Conservation (phyloP, 2,113 vertebrate genomes). For the Myxocyprinus asiaticus region DNA sequence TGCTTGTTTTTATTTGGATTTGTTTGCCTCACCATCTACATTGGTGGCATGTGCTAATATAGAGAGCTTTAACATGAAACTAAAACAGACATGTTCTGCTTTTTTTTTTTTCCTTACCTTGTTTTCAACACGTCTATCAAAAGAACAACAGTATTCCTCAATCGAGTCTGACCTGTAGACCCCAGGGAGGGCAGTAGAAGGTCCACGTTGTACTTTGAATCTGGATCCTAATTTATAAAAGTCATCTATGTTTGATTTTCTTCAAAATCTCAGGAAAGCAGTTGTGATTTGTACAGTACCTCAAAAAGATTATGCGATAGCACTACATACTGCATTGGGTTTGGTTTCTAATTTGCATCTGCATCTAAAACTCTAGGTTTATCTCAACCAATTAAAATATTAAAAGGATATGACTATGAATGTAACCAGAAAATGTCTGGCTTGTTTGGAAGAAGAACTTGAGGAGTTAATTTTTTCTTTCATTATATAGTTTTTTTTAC, state of each 20-base stretch:
- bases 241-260: conserved; percentile 88
- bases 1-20: conserved; percentile 78
- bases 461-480: conserved; percentile 49
- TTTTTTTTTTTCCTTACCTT: conserved; percentile 76
- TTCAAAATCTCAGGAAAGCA: conserved; percentile 96
- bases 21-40: conserved; percentile 96
- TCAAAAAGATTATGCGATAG: conserved; percentile 93
- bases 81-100: conserved; percentile 76
- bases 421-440: conserved; percentile 86
- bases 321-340: conserved; percentile 87
- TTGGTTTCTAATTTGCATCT: conserved; percentile 86
- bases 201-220: conserved; percentile 88
- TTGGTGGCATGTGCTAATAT: conserved; percentile 98
- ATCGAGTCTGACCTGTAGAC: conserved; percentile 77
- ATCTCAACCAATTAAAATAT: conserved; percentile 88
- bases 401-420: conserved; percentile 90
- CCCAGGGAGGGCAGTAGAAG: conserved; percentile 69
- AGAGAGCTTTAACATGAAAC: conserved; percentile 98
- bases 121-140: conserved; percentile 28
- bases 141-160: conserved; percentile 87
- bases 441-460: conserved; percentile 77
- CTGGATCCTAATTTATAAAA: conserved; percentile 88
- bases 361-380: conserved; percentile 84
- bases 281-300: conserved; percentile 97
- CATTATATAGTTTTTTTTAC: conserved; percentile 47